phyloP scores from a whole-genome alignment of 2,888 invertebrate genomes.

The Colostygia pectinataria region DNA sequence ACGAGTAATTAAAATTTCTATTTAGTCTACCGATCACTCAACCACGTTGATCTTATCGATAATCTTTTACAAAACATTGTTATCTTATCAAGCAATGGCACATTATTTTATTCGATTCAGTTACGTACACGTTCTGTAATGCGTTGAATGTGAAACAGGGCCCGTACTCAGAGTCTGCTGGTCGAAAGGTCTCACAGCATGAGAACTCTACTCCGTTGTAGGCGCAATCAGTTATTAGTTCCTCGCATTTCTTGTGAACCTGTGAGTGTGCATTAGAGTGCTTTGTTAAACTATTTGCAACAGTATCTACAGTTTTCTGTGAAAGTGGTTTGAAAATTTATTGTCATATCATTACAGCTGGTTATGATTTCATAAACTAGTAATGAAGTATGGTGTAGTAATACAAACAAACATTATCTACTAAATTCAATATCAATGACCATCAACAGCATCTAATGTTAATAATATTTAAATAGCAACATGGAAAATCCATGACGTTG shows the following conservation, averaged over 20 bases:
- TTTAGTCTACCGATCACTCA: conserved; percentile 15
- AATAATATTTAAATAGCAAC: background rate
- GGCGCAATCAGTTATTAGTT: conserved; percentile 70
- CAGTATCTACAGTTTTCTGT: no score
- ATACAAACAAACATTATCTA: background rate
- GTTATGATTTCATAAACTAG: no score
- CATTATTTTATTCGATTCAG: conserved; percentile 5
- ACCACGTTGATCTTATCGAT: conserved; percentile 34
- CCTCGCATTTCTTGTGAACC: conserved; percentile 71
- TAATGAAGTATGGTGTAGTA: no score
- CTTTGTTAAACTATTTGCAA: background rate
- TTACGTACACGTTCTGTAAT: conserved; percentile 68
- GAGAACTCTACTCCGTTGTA: conserved; percentile 71
- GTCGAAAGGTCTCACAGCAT: conserved; percentile 75
- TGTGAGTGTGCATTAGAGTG: conserved; percentile 36
- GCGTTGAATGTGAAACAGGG: conserved; percentile 81
- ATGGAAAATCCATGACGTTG: background rate
- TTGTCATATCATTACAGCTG: background rate
- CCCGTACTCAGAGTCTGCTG: conserved; percentile 77
- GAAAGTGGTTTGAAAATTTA: no score
- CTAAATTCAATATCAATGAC: background rate
- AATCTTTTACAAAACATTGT: conserved; percentile 26
- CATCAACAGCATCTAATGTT: background rate
- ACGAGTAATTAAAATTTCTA: background rate
- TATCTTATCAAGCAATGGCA: conserved; percentile 24